phyloP scores from a whole-genome alignment of 2,113 vertebrate species.

The Rhinoderma darwinii region DNA sequence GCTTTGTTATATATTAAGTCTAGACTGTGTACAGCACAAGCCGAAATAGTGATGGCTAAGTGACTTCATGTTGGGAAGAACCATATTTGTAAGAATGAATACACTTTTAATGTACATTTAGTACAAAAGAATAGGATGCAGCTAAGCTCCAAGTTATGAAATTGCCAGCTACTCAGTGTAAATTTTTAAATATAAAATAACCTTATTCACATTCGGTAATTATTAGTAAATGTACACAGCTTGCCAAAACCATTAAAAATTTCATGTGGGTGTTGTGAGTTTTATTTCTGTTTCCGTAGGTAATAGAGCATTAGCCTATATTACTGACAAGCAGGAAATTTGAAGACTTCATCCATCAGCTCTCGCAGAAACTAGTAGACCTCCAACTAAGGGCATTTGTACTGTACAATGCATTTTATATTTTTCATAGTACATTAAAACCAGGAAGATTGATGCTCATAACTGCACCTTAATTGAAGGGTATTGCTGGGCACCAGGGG shows the following conservation, averaged over 20 bases:
- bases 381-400: not conserved
- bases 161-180: slow-evolving; percentile 19
- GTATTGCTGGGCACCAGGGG: not conserved
- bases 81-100: slow-evolving; percentile 47
- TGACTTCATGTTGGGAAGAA: slow-evolving; percentile 37
- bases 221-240: slow-evolving; percentile 53
- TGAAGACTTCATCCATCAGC: slow-evolving; percentile 14
- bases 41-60: slow-evolving; percentile 20
- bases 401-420: not conserved
- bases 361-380: not conserved
- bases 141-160: slow-evolving; percentile 39
- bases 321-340: not conserved
- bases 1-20: slow-evolving; percentile 45
- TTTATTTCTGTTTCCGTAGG: slow-evolving; percentile 20
- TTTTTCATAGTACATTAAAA: not conserved
- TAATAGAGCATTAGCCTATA: not conserved
- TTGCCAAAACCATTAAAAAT: slow-evolving; percentile 42
- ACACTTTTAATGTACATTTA: slow-evolving; percentile 49
- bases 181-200: slow-evolving; percentile 30
- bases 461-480: not conserved
- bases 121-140: slow-evolving; percentile 11
- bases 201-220: slow-evolving; percentile 39
- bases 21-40: slow-evolving; percentile 19
- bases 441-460: not conserved
- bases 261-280: slow-evolving; percentile 46